Conservation (phyloP, 2,888 invertebrate genomes). For the Maniola hyperantus region DNA sequence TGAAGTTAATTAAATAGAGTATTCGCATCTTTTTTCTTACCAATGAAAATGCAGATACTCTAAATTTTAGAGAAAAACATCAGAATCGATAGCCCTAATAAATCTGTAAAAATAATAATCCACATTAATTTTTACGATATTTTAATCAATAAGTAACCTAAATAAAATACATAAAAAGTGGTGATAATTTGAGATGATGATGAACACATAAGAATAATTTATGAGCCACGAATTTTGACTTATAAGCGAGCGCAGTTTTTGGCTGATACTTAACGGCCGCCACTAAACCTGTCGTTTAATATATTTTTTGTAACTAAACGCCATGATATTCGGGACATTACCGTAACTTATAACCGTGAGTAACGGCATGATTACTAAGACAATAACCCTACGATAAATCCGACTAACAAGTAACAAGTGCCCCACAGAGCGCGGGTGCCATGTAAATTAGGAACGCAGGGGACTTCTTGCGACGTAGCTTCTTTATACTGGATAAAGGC, state of each 20-base stretch:
- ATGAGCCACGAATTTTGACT: neutral
- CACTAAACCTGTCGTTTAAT: constrained; percentile 15
- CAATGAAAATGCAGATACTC: too few species aligned
- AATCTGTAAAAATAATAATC: too few species aligned
- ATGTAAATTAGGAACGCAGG: constrained; percentile 11
- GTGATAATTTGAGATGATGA: too few species aligned
- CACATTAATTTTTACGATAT: too few species aligned
- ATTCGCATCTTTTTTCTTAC: too few species aligned
- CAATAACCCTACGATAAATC: constrained; percentile 44
- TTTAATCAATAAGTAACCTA: too few species aligned
- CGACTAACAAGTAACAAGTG: constrained; percentile 36
- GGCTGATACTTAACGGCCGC: constrained; percentile 3
- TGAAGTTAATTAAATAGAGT: too few species aligned
- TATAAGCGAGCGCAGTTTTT: neutral
- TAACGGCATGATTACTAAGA: constrained; percentile 40
- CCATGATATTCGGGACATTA: constrained; percentile 28
- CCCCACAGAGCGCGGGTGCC: constrained; percentile 37
- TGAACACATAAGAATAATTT: too few species aligned
- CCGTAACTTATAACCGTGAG: constrained; percentile 41
- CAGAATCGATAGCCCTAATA: too few species aligned
- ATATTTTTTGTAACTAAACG: constrained; percentile 18
- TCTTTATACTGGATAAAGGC: constrained; percentile 3
- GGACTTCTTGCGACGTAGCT: constrained; percentile 8
- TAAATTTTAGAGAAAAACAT: too few species aligned
- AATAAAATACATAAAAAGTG: too few species aligned